These are phyloP conservation scores for Penaeus chinensis DNA, from an alignment of 1,140 invertebrate genomes.

Conservation along the genomic window DNA sequence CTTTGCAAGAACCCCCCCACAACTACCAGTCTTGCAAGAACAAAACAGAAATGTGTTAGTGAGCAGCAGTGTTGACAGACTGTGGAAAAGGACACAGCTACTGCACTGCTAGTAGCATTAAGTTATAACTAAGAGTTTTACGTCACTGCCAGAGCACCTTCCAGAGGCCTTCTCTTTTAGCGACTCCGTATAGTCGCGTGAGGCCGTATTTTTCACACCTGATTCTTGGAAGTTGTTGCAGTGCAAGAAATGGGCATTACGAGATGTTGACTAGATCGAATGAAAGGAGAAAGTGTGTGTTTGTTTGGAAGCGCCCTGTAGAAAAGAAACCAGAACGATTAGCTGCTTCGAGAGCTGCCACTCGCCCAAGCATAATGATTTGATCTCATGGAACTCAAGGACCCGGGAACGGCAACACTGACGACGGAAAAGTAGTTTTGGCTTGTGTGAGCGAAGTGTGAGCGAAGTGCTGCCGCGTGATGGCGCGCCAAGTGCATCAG, in stretches of 20 bases:
- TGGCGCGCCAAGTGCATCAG: constrained; percentile 34
- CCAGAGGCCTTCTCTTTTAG: constrained; percentile 51
- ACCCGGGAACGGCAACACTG: constrained; percentile 41
- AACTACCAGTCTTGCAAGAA: constrained; percentile 6
- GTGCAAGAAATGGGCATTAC: constrained; percentile 57
- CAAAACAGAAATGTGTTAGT: constrained; percentile 37
- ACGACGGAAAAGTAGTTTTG: constrained; percentile 24
- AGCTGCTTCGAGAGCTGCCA: constrained; percentile 14
- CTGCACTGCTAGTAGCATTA: constrained; percentile 43
- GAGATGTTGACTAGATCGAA: constrained; percentile 34
- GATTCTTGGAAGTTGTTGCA: constrained; percentile 39
- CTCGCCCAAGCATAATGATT: constrained; percentile 46
- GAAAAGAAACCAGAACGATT: constrained; percentile 10
- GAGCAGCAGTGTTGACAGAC: constrained; percentile 39
- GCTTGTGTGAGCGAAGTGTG: constrained; percentile 22
- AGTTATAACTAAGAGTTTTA: constrained; percentile 35
- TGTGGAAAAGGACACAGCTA: neutral
- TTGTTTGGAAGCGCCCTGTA: constrained; percentile 18
- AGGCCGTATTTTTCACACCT: constrained; percentile 52
- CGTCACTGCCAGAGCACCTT: constrained; percentile 59
- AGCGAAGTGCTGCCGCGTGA: constrained; percentile 25
- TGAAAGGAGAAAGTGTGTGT: constrained; percentile 25
- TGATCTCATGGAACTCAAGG: constrained; percentile 59
- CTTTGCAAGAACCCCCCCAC: neutral
- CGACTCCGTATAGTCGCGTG: constrained; percentile 41